Evolutionary conservation across 2,797 vertebrate genomes (phyloP).

Genomic region (Rachycentron canadum): DNA sequence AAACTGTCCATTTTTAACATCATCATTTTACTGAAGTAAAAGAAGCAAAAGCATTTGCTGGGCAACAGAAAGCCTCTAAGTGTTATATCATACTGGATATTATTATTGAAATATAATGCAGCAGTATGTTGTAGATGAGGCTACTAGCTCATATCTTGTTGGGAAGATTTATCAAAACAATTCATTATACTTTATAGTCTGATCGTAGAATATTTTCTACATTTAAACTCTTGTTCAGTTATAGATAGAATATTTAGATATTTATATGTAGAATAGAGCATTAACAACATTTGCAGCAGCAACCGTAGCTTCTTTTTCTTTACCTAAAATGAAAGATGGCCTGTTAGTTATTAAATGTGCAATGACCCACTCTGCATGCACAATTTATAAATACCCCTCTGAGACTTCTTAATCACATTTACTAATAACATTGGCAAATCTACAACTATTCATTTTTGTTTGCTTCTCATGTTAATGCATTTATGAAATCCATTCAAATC

Average conservation of each 20-base stretch:
- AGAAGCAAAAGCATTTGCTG: neutral
- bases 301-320: neutral
- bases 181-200: neutral
- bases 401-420: slow-evolving; percentile 6
- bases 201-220: neutral
- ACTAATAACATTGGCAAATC: slow-evolving; percentile 5
- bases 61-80: neutral
- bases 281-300: neutral
- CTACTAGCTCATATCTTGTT: neutral
- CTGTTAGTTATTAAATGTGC: neutral
- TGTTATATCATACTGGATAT: neutral
- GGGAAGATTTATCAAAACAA: neutral
- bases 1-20: neutral
- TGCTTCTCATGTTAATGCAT: neutral
- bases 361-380: neutral
- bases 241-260: neutral
- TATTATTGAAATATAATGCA: neutral
- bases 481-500: slow-evolving; percentile 12
- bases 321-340: neutral
- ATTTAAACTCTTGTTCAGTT: neutral
- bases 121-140: neutral
- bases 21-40: too few species aligned
- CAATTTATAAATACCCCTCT: neutral
- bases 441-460: neutral
- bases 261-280: too few species aligned